Percentiles rank a stretch among this genome's conserved stretches.
Evolutionary conservation across 2,113 vertebrate species (phyloP).

Genomic region (Todiramphus chloris): DNA sequence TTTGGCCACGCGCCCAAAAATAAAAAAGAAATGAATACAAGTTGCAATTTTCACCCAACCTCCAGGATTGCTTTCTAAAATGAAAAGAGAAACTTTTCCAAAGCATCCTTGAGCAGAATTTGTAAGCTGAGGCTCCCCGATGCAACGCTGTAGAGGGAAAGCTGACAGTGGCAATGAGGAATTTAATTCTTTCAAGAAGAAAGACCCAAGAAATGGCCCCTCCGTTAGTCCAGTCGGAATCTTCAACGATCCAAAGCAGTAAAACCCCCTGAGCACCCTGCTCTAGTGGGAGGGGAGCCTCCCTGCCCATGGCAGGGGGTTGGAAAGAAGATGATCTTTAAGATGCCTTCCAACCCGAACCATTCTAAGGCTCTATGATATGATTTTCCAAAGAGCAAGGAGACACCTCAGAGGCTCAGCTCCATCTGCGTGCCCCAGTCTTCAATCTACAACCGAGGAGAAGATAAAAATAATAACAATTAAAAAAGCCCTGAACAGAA

Average conservation of each 20-base stretch:
- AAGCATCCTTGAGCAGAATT: not conserved
- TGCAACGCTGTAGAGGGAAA: not conserved
- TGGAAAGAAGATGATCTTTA: too few species aligned
- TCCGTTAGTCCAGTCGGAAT: not conserved
- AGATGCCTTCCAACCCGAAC: too few species aligned
- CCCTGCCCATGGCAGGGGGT: too few species aligned
- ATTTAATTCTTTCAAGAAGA: not conserved
- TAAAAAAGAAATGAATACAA: not conserved
- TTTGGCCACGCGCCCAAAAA: not conserved
- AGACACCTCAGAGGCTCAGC: not conserved
- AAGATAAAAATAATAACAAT: not conserved
- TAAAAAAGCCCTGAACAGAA: not conserved
- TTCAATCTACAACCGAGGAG: not conserved
- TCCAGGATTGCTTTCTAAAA: not conserved
- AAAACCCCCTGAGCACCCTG: not conserved
- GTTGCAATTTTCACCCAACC: not conserved
- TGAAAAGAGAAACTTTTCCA: not conserved
- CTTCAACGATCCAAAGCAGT: not conserved
- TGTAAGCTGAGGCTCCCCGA: rapidly evolving
- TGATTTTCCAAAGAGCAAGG: not conserved
- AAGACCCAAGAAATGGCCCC: not conserved
- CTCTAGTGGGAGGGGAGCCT: too few species aligned
- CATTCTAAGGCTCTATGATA: too few species aligned
- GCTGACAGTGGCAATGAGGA: not conserved
- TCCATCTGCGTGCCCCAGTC: not conserved